Percentiles rank a stretch among this genome's conserved stretches.
Evolutionary conservation across 2,797 vertebrate species (phyloP).

Genomic region (Alcedo quadribrachys): DNA sequence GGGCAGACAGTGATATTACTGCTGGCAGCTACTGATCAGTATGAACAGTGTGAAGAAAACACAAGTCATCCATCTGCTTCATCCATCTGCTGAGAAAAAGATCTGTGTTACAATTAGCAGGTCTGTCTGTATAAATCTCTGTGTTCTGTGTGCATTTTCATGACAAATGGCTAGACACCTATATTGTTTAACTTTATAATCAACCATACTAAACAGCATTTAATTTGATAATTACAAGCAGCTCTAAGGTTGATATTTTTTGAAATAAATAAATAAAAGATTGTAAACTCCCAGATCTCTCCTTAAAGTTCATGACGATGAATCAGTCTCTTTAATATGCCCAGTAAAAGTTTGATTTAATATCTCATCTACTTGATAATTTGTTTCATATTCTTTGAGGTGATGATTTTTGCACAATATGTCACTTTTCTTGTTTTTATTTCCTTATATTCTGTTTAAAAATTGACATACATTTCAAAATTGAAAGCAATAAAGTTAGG

Average conservation of each 20-base stretch:
- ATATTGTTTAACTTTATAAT: background rate
- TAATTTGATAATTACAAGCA: background rate
- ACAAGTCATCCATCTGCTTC: conserved; percentile 12
- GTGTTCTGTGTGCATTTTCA: background rate
- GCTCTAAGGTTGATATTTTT: background rate
- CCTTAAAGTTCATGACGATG: background rate
- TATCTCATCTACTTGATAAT: background rate
- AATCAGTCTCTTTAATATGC: background rate
- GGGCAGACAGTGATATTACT: background rate
- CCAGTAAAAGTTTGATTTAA: background rate
- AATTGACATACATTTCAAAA: background rate
- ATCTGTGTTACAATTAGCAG: background rate
- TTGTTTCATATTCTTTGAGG: background rate
- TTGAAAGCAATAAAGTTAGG: background rate
- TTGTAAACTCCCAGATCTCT: background rate
- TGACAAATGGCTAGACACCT: background rate
- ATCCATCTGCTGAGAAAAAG: conserved; percentile 3
- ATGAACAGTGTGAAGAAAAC: conserved; percentile 38
- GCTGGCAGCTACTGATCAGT: background rate
- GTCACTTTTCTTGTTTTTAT: background rate
- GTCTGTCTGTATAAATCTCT: background rate
- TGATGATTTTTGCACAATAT: background rate
- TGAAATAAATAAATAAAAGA: background rate
- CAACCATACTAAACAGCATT: background rate
- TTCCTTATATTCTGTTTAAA: background rate